These are phyloP conservation scores for Bubo scandiacus DNA, from an alignment of 2,113 vertebrate genomes.

Conservation along the genomic window DNA sequence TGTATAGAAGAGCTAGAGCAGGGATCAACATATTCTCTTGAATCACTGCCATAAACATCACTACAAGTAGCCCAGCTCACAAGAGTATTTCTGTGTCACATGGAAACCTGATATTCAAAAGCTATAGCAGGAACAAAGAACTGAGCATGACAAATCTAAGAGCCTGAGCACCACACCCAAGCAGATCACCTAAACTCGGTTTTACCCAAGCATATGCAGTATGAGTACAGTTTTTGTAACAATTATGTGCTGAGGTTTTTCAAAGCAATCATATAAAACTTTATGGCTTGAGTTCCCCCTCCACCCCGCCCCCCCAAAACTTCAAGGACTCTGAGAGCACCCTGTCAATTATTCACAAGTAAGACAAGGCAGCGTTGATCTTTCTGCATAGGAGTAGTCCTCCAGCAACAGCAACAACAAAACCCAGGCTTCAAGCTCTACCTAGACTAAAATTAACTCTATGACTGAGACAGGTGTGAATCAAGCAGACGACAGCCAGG, in stretches of 20 bases:
- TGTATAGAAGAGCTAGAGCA: background rate
- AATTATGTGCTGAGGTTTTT: background rate
- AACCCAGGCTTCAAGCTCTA: background rate
- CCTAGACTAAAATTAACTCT: background rate
- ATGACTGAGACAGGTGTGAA: background rate
- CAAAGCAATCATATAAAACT: background rate
- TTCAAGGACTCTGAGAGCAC: background rate
- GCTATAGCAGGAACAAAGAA: constrained; percentile 11
- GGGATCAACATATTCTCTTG: background rate
- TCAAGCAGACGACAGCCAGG: background rate
- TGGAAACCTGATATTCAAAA: background rate
- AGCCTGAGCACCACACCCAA: background rate
- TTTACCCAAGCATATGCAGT: background rate
- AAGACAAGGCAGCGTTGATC: background rate
- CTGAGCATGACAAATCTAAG: background rate
- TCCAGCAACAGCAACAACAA: background rate
- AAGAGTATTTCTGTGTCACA: background rate
- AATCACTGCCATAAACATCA: background rate
- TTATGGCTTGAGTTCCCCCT: background rate
- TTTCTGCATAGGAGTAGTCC: background rate
- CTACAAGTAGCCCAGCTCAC: background rate
- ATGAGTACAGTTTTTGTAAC: background rate
- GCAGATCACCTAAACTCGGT: background rate
- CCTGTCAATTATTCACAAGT: background rate
- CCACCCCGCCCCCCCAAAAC: background rate